Evolutionary conservation across 2,888 invertebrate genomes (phyloP), one percentile per base, ranked within the genome.

Genomic region (Serrognathus titanus): DNA sequence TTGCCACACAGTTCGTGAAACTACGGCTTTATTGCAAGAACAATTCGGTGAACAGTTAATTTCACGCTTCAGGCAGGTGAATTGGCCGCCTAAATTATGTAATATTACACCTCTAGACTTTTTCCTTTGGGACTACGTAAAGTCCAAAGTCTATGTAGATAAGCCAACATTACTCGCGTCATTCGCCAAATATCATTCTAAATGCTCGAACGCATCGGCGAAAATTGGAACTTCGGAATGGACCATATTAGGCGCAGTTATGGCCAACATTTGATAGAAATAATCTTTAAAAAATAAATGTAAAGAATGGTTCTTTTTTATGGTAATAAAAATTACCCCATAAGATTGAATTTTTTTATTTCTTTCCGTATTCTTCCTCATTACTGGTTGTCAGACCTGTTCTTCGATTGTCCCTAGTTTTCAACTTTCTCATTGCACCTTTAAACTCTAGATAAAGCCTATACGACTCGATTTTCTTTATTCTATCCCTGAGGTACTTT

Each of bases 211-310:
- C 16, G 43, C 36, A 3, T 20, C 20, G 41, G 47, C 16, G 8
- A 47, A 48, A 51, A 46, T 51, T 48, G 47, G 45, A 49, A 51
- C 45, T 48, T 49, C 31, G 43, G 51, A 5, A 16, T 51, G 45
- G 45, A 51, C 16, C 45, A 51, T 51, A 35, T 51, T 51, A 51
- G 24, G n/a, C 51, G 4, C 51, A 51, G 51, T 51, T 51, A 48
- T 24, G 45, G 51, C 20, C 51, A 51, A 48, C 45, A 51, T 51
- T 51, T 51, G 40, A 51, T 45, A 43, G 13, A 51, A 51, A 51
- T 51, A 45, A 51, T 46, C 45, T 51, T 51, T 51, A 51, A 51
- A 51, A 45, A 51, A 46, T 51, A 51, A 51, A 51, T 41, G 43
- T n/a, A 41, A 39, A 39, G 3, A 39, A 39, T 39, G 39, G 39